Conservation (phyloP, 2,113 vertebrate genomes). For the Cinclus mexicanus region DNA sequence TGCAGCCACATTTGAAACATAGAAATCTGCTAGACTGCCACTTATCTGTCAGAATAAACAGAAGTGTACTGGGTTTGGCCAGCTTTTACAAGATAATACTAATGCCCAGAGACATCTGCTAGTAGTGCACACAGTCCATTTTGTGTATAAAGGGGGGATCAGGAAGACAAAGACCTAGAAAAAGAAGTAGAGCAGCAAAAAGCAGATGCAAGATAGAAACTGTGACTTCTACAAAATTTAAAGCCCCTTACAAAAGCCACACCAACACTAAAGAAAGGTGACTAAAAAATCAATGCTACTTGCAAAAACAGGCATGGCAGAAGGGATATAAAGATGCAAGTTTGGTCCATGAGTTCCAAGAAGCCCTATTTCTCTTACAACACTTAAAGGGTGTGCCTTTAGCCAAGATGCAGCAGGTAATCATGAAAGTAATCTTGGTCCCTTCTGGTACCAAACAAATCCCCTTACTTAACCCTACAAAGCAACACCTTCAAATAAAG, state of each 20-base stretch:
- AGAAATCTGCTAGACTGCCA: background rate
- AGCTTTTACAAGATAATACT: background rate
- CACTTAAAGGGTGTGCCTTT: background rate
- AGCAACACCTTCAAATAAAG: background rate
- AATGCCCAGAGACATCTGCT: background rate
- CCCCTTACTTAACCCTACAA: background rate
- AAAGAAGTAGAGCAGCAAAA: background rate
- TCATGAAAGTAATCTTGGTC: background rate
- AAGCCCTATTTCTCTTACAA: background rate
- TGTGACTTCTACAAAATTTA: background rate
- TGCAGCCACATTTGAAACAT: background rate
- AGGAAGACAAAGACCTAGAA: background rate
- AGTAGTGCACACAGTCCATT: background rate
- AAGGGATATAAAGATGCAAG: background rate
- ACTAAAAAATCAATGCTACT: background rate
- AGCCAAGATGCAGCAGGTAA: background rate
- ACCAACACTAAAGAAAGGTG: background rate
- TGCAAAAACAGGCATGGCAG: background rate
- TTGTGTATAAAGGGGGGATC: background rate
- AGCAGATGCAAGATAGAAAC: background rate
- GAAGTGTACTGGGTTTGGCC: background rate
- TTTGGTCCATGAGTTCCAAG: background rate
- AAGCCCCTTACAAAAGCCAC: background rate
- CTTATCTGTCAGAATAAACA: background rate
- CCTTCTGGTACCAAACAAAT: background rate